phyloP scores from a whole-genome alignment of 2,113 vertebrate species.

The Manacus vitellinus region DNA sequence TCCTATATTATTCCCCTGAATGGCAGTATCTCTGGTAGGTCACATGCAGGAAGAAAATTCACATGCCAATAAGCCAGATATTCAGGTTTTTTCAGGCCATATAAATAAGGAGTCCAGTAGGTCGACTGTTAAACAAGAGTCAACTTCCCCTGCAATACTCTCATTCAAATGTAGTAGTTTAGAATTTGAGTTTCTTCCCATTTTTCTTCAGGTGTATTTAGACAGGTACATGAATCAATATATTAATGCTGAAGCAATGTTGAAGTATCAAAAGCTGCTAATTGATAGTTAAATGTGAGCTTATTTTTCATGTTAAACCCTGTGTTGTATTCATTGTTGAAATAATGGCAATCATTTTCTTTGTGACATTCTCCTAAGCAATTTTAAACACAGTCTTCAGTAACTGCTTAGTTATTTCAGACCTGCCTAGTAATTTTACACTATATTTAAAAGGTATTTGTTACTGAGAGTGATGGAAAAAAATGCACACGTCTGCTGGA shows the following conservation, averaged over 20 bases:
- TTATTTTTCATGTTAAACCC: constrained; percentile 55
- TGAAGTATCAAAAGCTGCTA: constrained; percentile 60
- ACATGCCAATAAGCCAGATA: neutral
- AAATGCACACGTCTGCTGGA: constrained; percentile 31
- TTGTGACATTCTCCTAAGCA: constrained; percentile 61
- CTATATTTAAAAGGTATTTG: constrained; percentile 68
- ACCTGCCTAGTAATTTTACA: constrained; percentile 73
- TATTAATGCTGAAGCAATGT: constrained; percentile 34
- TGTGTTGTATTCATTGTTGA: constrained; percentile 37
- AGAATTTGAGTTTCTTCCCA: neutral
- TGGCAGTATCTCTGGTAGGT: neutral
- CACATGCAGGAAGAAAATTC: neutral
- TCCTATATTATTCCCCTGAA: neutral
- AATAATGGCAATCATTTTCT: constrained; percentile 70
- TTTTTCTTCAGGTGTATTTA: constrained; percentile 19
- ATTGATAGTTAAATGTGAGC: constrained; percentile 65
- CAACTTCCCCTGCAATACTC: neutral
- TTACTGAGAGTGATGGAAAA: constrained; percentile 42
- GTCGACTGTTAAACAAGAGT: neutral
- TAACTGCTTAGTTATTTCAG: constrained; percentile 74
- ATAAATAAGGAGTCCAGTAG: neutral
- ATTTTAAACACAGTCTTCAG: constrained; percentile 70
- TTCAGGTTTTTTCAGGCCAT: neutral
- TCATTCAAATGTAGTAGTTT: neutral
- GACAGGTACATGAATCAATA: constrained; percentile 8